A percentile compares a stretch with the other conserved stretches of the same genome.
Evolutionary conservation across 2,888 invertebrate genomes (phyloP).

Genomic region (Glyphotaelius pellucidus): DNA sequence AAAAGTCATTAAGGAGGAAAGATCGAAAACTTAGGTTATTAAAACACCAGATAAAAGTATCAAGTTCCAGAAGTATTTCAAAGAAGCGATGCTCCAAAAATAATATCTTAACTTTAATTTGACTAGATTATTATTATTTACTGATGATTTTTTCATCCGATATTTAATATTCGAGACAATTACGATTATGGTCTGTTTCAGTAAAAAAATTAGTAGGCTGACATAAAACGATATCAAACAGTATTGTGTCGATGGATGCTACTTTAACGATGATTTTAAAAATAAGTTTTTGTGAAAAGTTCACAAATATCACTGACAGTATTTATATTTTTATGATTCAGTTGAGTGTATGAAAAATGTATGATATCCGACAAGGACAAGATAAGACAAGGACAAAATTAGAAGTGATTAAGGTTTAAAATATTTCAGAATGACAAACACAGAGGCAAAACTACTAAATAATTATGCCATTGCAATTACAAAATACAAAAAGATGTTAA

Average conservation of each 20-base stretch:
- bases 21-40: constrained; percentile 32
- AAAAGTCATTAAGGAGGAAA: constrained; percentile 26
- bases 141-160: background rate
- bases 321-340: background rate
- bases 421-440: background rate
- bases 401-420: background rate
- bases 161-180: background rate
- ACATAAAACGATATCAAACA: background rate
- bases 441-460: background rate
- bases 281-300: background rate
- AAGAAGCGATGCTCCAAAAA: constrained; percentile 14
- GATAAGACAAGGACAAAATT: background rate
- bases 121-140: constrained; percentile 29
- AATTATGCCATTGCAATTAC: background rate
- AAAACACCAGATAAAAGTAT: constrained; percentile 35
- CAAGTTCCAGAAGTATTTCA: constrained; percentile 12
- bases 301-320: background rate
- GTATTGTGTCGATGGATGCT: background rate
- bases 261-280: background rate
- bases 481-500: background rate
- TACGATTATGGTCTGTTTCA: background rate
- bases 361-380: background rate
- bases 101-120: background rate
- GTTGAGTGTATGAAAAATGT: background rate
- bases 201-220: background rate